Evolutionary conservation across 2,113 vertebrate genomes (phyloP).

Genomic region (Monarcha castaneiventris): DNA sequence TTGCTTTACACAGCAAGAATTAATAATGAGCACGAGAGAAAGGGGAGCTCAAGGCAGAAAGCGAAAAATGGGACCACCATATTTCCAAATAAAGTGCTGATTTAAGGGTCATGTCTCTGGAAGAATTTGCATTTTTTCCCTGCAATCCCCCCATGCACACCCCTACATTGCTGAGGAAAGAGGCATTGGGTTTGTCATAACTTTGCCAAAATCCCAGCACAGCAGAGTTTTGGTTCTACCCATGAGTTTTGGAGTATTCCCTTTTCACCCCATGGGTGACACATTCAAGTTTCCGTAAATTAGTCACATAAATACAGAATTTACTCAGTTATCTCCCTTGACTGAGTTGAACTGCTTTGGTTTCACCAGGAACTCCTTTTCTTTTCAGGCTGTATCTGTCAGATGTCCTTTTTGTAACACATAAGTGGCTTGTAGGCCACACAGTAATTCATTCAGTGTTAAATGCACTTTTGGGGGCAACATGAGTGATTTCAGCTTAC

Average conservation of each 20-base stretch:
- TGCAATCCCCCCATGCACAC: rapidly evolving
- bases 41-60: not conserved
- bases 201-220: not conserved
- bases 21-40: not conserved
- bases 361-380: not conserved
- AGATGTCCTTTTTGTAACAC: not conserved
- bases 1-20: not conserved
- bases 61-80: not conserved
- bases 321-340: not conserved
- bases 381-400: not conserved
- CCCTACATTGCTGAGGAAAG: not conserved
- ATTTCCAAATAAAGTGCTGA: not conserved
- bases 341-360: not conserved
- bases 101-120: rapidly evolving
- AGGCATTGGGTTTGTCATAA: not conserved
- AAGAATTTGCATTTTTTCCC: not conserved
- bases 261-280: rapidly evolving
- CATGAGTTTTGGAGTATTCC: rapidly evolving
- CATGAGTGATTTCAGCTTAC: not conserved
- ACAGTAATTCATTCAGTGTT: not conserved
- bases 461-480: not conserved
- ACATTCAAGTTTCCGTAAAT: not conserved
- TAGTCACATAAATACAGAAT: not conserved
- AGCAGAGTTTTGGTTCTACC: not conserved
- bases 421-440: not conserved